Evolutionary conservation across 2,888 invertebrate species (phyloP).

Genomic region (Cylindroiulus punctatus): DNA sequence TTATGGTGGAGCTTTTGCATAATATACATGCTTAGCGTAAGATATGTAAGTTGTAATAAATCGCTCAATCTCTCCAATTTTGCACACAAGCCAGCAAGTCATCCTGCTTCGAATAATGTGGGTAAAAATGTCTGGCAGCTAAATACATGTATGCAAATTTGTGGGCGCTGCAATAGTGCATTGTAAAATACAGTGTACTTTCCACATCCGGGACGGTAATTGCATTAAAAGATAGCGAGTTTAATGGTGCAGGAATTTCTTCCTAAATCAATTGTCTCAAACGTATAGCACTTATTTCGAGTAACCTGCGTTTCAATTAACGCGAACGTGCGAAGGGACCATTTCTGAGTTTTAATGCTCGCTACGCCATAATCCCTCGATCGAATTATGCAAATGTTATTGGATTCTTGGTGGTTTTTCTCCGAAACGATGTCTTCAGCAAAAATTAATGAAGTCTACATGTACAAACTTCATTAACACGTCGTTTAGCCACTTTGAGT

Average conservation of each 20-base stretch:
- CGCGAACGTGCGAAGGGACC: not conserved
- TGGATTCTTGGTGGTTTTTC: not conserved
- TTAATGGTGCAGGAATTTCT: not conserved
- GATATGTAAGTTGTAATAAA: too few species aligned
- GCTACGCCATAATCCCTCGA: not conserved
- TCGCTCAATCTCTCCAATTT: too few species aligned
- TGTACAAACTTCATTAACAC: not conserved
- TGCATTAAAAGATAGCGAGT: not conserved
- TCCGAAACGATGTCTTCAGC: too few species aligned
- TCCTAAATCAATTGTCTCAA: slow-evolving; percentile 6
- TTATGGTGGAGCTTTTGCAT: too few species aligned
- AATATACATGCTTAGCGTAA: too few species aligned
- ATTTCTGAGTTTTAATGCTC: not conserved
- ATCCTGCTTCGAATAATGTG: too few species aligned
- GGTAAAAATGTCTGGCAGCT: too few species aligned
- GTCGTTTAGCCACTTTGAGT: not conserved
- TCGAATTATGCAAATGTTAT: slow-evolving; percentile 21
- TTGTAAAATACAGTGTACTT: not conserved
- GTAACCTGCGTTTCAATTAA: not conserved
- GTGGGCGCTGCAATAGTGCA: too few species aligned
- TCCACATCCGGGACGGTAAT: not conserved
- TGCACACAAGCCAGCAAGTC: too few species aligned
- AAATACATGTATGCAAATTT: too few species aligned
- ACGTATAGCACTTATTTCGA: not conserved
- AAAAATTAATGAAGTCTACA: too few species aligned